A percentile compares a stretch with the other conserved stretches of the same genome.
Conservation (phyloP, 2,888 invertebrate genomes). For the Apamea sordens region DNA sequence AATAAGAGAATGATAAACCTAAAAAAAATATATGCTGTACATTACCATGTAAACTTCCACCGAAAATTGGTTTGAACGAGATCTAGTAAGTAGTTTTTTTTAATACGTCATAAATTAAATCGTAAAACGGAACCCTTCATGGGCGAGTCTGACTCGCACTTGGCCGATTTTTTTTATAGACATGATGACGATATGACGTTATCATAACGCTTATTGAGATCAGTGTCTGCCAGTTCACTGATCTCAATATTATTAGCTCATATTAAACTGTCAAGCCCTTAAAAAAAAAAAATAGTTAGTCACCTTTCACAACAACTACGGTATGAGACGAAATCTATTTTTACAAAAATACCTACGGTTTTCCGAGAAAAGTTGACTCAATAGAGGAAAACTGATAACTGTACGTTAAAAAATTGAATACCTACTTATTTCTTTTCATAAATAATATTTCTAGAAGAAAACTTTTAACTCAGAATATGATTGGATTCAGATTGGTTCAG, state of each 20-base stretch:
- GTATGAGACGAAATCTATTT: conserved; percentile 36
- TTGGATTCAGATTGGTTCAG: background rate
- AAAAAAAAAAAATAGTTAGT: conserved; percentile 6
- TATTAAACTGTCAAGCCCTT: conserved; percentile 1
- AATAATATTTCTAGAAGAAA: background rate
- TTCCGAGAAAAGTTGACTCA: conserved; percentile 45
- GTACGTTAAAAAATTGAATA: background rate
- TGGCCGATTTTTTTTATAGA: background rate
- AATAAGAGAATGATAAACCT: no score
- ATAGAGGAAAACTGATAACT: conserved; percentile 32
- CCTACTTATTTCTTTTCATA: conserved; percentile 10
- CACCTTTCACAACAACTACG: background rate
- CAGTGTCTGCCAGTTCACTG: background rate
- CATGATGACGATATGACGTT: background rate
- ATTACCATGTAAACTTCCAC: no score
- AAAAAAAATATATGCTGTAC: no score
- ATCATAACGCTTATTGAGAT: background rate
- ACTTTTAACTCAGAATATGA: background rate
- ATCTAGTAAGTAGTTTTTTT: no score
- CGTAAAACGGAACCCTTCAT: no score
- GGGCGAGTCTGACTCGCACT: no score
- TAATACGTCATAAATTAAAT: no score
- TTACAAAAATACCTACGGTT: conserved; percentile 22
- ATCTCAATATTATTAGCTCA: conserved; percentile 1
- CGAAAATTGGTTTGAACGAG: no score